Evolutionary conservation across 2,113 vertebrate genomes (phyloP), one percentile per base, ranked within the genome.

Genomic region (Atractosteus spatula): DNA sequence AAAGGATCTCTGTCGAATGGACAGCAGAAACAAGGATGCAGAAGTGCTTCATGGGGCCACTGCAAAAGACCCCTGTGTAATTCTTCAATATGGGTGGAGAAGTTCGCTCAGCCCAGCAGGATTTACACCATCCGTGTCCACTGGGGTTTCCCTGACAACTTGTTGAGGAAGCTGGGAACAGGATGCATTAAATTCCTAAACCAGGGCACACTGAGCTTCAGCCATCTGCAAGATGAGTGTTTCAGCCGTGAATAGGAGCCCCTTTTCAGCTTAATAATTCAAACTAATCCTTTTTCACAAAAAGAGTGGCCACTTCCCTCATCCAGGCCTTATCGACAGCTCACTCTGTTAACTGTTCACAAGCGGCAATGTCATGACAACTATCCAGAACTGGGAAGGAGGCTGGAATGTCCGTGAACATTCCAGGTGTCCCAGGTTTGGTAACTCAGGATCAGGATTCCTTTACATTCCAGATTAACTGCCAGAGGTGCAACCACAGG

Each of bases 351-450:
- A 89, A 91, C 85, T 85, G 84, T 91, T 90, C 89, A 87, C 79
- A 77, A 47, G 75, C 80, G 78, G 59, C 68, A 72, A 80, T 71
- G 83, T 57, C 84, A 71, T 78, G 83, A 63, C 59, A 55, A 78
- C 67, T 2, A 69, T 45, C 66, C 55, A 2, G 55, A 57, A 75
- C 43, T 69, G 54, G 75, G 73, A 68, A 47, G 55, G 11, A 76
- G 75, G 75, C 77, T 71, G 76, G 17, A 29, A 29, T 29, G 17
- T 29, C 17, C 17, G 17, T 29, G 17, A 29, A 29, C 17, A 29
- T 29, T 29, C 17, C 88, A 90, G 89, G 88, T 92, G 88, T 89
- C 89, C 83, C 83, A 90, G 86, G 90, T 90, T 89, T 83, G 81
- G 79, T 87, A 29, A 1, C 17, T 29, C 17, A 29, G 17, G 17